These are phyloP conservation scores for Nasonia oneida DNA, from an alignment of 2,888 invertebrate genomes.

Conservation along the genomic window DNA sequence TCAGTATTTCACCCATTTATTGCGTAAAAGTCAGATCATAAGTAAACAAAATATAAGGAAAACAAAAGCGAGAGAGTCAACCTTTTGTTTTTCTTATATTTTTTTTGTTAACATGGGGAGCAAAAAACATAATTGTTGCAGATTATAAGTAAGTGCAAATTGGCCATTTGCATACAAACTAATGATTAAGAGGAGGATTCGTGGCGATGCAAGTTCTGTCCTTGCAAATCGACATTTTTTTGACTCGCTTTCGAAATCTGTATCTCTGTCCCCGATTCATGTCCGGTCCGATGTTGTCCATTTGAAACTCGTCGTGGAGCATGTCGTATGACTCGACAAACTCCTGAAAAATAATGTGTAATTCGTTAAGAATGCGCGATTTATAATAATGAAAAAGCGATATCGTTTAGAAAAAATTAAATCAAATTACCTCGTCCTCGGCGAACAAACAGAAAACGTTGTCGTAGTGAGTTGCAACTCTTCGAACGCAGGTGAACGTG, in stretches of 20 bases:
- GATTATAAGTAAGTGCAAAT: too few species aligned
- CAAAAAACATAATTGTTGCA: too few species aligned
- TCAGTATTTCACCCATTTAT: too few species aligned
- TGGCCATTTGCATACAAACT: too few species aligned
- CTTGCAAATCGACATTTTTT: constrained; percentile 68
- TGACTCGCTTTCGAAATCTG: constrained; percentile 69
- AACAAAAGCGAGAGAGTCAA: too few species aligned
- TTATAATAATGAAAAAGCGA: neutral
- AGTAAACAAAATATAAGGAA: too few species aligned
- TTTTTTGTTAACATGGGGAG: too few species aligned
- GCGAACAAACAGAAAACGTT: constrained; percentile 85
- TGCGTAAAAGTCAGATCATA: too few species aligned
- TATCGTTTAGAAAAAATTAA: neutral
- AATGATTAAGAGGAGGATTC: constrained; percentile 38
- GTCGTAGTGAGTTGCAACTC: constrained; percentile 81
- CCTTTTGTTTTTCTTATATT: too few species aligned
- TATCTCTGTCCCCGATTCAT: constrained; percentile 68
- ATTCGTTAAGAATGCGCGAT: neutral
- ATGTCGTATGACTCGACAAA: constrained; percentile 91
- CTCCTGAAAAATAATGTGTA: constrained; percentile 78
- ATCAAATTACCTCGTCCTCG: constrained; percentile 76
- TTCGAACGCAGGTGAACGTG: constrained; percentile 89
- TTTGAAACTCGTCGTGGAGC: constrained; percentile 85
- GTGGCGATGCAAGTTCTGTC: constrained; percentile 65
- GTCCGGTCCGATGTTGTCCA: constrained; percentile 82